Percentiles rank a stretch among this genome's conserved stretches.
Evolutionary conservation across 2,888 invertebrate genomes (phyloP).

Genomic region (Metopia argyrocephala): DNA sequence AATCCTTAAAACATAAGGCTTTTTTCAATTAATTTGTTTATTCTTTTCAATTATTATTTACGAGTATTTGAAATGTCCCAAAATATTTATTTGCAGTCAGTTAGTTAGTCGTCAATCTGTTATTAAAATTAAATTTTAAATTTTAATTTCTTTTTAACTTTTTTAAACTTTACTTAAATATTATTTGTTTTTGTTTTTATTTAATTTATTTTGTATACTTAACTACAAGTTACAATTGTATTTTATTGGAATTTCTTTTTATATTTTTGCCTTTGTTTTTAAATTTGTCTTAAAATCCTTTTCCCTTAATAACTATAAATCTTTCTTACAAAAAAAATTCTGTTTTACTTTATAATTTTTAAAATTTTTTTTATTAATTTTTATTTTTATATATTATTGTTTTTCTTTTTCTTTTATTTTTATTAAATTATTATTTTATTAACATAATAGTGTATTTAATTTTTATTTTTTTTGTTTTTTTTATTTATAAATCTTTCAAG

Average conservation of each 20-base stretch:
- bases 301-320: constrained; percentile 55
- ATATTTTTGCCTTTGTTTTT: not conserved
- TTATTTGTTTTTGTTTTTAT: not conserved
- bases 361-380: not conserved
- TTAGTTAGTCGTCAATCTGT: too few species aligned
- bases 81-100: too few species aligned
- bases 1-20: constrained; percentile 59
- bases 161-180: constrained; percentile 37
- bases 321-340: constrained; percentile 58
- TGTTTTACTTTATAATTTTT: constrained; percentile 11
- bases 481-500: constrained; percentile 42
- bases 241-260: constrained; percentile 39
- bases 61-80: too few species aligned
- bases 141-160: not conserved
- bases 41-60: constrained; percentile 19
- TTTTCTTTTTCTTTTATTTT: constrained; percentile 12
- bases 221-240: constrained; percentile 41
- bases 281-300: constrained; percentile 54
- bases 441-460: constrained; percentile 55
- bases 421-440: constrained; percentile 37
- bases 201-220: constrained; percentile 37
- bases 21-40: constrained; percentile 10
- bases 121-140: too few species aligned
- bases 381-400: constrained; percentile 2
- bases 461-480: constrained; percentile 17